Evolutionary conservation across 2,113 vertebrate species (phyloP), one percentile per base, ranked within the genome.

Genomic region (Pterophyllum scalare): DNA sequence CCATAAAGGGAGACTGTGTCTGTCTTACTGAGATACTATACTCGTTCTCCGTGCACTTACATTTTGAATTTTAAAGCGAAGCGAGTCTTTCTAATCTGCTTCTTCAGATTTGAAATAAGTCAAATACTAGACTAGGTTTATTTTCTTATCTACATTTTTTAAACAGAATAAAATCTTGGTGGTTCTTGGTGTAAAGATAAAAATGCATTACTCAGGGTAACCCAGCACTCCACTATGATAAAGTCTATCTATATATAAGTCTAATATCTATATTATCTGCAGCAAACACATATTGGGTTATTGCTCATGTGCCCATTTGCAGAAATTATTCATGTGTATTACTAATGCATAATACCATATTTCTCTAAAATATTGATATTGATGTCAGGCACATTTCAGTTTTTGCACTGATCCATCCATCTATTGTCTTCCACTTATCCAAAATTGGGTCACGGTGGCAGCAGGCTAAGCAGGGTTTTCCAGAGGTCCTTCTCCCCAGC

Each of bases 1-100:
- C 60, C 12, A 79, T 40, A 35, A 81, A 13, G 62, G 38, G 61
- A 81, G 79, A 84, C 84, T 76, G 49, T 79, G 60, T 88, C 80
- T 19, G 54, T 85, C 57, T 84, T 79, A 76, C 28, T 74, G 43
- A 78, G 59, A 75, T 80, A 67, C 9, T 40, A 58, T 78, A 82
- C 89, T 86, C 90, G 83, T 87, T 76, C 24, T 77, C 77, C 26
- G 57, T 64, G 84, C 62, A 62, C 49, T 81, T 64, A 22, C 9
- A 24, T 46, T 75, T 57, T 14, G 9, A 60, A 20, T 57, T 46
- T 75, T 10, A 54, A 19, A 57, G 31, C 20, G 4, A 72, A 28
- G 22, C 57, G 19, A 1, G 26, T 33, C 33, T 12, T 14, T 54
- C 17, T 46, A 5, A 54, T 74, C 31, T n/a, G 22, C 40, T 22